These are phyloP conservation scores for Dasyurus viverrinus DNA, from an alignment of 2,113 vertebrate genomes.

Conservation along the genomic window DNA sequence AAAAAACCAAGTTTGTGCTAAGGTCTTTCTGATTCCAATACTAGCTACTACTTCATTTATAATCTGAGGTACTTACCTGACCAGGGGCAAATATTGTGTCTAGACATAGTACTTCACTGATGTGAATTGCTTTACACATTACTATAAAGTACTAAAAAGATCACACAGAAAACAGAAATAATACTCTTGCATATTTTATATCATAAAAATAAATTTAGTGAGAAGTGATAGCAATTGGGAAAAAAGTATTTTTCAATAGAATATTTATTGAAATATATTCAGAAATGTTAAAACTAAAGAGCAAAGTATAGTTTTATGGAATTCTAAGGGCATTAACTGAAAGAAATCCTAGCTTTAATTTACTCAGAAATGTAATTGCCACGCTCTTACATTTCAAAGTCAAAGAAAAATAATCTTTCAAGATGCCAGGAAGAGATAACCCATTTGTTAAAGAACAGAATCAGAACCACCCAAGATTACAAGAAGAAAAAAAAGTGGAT, in stretches of 20 bases:
- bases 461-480: background rate
- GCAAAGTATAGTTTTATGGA: background rate
- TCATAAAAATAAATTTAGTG: accelerated
- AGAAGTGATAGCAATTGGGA: background rate
- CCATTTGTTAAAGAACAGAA: background rate
- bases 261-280: too few relatives aligned
- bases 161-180: background rate
- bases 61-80: background rate
- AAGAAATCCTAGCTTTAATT: background rate
- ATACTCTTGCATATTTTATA: accelerated
- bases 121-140: background rate
- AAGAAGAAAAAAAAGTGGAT: background rate
- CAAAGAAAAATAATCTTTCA: background rate
- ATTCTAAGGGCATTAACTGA: background rate
- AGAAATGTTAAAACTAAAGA: background rate
- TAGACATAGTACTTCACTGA: background rate
- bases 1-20: background rate
- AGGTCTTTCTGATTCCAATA: background rate
- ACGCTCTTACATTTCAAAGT: background rate
- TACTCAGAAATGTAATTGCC: background rate
- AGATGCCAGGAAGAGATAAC: background rate
- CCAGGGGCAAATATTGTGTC: background rate
- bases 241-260: background rate
- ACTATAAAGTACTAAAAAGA: background rate
- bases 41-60: background rate